Evolutionary conservation across 2,113 vertebrate species (phyloP), one percentile per base, ranked within the genome.

Genomic region (Dendropsophus ebraccatus): DNA sequence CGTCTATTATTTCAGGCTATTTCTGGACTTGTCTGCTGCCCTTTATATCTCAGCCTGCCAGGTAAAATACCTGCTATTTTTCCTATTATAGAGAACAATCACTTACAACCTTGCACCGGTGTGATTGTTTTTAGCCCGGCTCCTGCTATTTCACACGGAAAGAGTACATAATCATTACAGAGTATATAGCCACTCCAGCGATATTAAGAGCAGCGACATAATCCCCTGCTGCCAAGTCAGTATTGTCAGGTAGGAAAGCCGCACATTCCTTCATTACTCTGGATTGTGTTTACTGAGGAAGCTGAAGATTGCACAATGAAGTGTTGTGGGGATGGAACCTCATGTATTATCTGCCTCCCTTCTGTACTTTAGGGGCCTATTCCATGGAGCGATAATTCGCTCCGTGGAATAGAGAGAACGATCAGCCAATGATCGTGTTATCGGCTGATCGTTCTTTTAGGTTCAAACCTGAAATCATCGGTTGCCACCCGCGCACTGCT

Each of bases 191-290:
- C 70, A 60, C 82, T 75, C 25, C 72, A 75, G 47, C 12, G 10
- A 58, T 70, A 83, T 83, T 83, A 54, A 52, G 50, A 73, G 70
- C 50, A 56, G 49, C 21, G 65, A 73, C 81, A 41, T 58, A 58
- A 83, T 73, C 67, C 70, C 50, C n/a, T 14, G 23, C 23, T 23
- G 19, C 65, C 28, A 7, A 69, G 30, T 19, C 65, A 1, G 30
- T 13, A 23, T 23, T 37, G 35, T 37, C 19, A 23, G 32, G 19
- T 37, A 35, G 32, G 8, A 37, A 37, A 41, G 35, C 32, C 35
- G 16, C 67, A 58, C 19, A 13, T 73, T 72, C 45, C 50, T 58
- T 74, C 50, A 28, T 83, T 69, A 56, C 23, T 9, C n/a, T 41
- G 50, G 58, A 41, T 73, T 69, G 49, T 83, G 50, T 73, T 56